Evolutionary conservation across 2,888 invertebrate genomes (phyloP).

Genomic region (Suillia variegata): DNA sequence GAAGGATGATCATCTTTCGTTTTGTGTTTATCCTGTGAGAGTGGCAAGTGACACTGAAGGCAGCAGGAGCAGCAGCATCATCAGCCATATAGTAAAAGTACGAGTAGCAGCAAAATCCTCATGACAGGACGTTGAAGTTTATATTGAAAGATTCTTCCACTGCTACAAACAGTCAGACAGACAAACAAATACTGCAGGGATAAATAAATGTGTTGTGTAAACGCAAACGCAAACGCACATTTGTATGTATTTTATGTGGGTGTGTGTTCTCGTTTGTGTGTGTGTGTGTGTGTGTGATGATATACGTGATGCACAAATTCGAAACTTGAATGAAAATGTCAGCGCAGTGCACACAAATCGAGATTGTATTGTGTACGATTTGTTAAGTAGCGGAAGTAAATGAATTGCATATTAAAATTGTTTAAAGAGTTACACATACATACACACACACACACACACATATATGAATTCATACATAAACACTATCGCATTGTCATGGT

Average conservation of each 20-base stretch:
- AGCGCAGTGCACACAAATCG: constrained; percentile 28
- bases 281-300: too few relatives aligned
- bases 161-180: neutral
- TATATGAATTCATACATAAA: constrained; percentile 19
- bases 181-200: too few relatives aligned
- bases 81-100: constrained; percentile 39
- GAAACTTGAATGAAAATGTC: too few relatives aligned
- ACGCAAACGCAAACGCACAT: constrained; percentile 26
- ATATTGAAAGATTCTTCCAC: constrained; percentile 32
- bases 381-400: neutral
- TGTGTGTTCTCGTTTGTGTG: too few relatives aligned
- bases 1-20: constrained; percentile 53
- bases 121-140: constrained; percentile 51
- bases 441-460: neutral
- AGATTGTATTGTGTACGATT: constrained; percentile 37
- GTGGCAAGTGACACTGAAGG: constrained; percentile 43
- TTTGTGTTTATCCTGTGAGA: constrained; percentile 53
- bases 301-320: too few relatives aligned
- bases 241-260: too few relatives aligned
- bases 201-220: constrained; percentile 23
- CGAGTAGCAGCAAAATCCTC: constrained; percentile 34
- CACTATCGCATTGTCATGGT: constrained; percentile 25
- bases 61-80: constrained; percentile 29
- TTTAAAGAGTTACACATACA: neutral
- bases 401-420: neutral